Evolutionary conservation across 2,113 vertebrate species (phyloP).

Genomic region (Electrona antarctica): DNA sequence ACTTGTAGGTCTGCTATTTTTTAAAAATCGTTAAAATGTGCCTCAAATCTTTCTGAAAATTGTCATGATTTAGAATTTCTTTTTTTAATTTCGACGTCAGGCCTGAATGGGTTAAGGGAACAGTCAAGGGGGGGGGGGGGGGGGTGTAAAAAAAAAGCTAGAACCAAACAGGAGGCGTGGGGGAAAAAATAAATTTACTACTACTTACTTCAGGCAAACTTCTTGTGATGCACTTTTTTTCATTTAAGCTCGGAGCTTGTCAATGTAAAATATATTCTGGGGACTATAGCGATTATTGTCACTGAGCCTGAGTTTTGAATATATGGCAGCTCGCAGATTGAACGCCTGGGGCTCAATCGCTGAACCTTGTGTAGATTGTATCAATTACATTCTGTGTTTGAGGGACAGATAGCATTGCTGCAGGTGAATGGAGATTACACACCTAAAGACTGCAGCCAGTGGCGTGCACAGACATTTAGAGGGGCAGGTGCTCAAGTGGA

Average conservation of each 20-base stretch:
- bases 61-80: no score
- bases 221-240: conserved; percentile 19
- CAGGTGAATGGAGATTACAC: neutral
- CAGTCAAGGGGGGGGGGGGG: conserved; percentile 1
- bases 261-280: conserved; percentile 38
- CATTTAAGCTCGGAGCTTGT: conserved; percentile 35
- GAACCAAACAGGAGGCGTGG: conserved; percentile 31
- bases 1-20: no score
- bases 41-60: no score
- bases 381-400: conserved; percentile 8
- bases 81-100: no score
- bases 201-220: conserved; percentile 23
- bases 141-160: conserved; percentile 45
- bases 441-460: neutral
- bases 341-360: neutral
- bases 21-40: no score
- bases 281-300: conserved; percentile 7
- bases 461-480: no score
- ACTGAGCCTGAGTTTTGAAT: conserved; percentile 12
- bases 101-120: no score
- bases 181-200: conserved; percentile 50
- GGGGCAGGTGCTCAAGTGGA: no score
- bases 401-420: neutral
- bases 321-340: conserved; percentile 10
- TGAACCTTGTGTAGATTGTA: neutral